Evolutionary conservation across 1,140 invertebrate genomes (phyloP).

Genomic region (Drosophila willistoni): DNA sequence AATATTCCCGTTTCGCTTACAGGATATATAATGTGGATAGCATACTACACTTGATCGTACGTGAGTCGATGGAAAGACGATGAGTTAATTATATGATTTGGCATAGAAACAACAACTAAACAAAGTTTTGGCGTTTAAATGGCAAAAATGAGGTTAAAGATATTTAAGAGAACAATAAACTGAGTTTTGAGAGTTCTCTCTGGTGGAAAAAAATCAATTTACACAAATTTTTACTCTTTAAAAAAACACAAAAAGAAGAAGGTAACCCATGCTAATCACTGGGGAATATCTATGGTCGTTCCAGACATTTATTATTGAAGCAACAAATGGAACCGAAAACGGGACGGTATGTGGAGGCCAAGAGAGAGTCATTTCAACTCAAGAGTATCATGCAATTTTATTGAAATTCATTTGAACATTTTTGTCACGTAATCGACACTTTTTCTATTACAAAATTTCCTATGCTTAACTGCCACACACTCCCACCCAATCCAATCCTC

Average conservation of each 20-base stretch:
- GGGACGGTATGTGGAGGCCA: background rate
- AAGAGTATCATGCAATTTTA: conserved; percentile 63
- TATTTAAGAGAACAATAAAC: conserved; percentile 11
- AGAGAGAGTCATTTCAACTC: conserved; percentile 7
- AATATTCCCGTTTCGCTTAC: too few relatives aligned
- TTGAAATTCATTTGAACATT: conserved; percentile 81
- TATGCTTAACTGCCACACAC: conserved; percentile 7
- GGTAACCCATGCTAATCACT: conserved; percentile 62
- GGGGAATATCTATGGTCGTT: conserved; percentile 53
- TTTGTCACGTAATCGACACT: conserved; percentile 80
- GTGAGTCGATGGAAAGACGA: too few relatives aligned
- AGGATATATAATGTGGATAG: too few relatives aligned
- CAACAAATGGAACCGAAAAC: conserved; percentile 63
- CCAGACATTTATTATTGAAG: conserved; percentile 74
- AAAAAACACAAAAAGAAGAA: conserved; percentile 6
- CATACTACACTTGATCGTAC: too few relatives aligned
- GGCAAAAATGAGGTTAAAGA: conserved; percentile 41
- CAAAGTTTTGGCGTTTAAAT: conserved; percentile 40
- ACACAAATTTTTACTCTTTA: conserved; percentile 43
- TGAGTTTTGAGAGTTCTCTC: conserved; percentile 24
- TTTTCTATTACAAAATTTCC: conserved; percentile 72
- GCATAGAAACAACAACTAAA: conserved; percentile 20
- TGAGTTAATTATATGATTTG: conserved; percentile 43
- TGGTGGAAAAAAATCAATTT: conserved; percentile 43
- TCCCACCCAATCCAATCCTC: background rate